These are phyloP conservation scores for Temnopleurus reevesii DNA, from an alignment of 53 echinoderm and acorn worm species.

Conservation along the genomic window DNA sequence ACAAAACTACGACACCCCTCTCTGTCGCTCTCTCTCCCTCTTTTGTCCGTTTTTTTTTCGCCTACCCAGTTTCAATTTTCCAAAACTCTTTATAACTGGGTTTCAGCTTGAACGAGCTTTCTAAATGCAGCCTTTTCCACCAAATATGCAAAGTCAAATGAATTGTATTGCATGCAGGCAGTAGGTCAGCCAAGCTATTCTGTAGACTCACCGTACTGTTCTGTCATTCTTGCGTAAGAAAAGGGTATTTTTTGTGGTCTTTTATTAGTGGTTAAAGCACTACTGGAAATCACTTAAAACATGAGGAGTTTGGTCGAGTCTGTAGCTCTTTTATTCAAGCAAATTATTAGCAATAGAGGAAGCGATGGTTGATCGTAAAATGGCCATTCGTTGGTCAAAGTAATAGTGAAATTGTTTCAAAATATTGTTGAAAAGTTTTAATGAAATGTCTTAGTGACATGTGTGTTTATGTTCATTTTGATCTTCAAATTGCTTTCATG, in stretches of 20 bases:
- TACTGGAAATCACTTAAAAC: slow-evolving; percentile 36
- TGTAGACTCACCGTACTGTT: background rate
- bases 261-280: slow-evolving; percentile 26
- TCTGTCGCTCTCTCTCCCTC: background rate
- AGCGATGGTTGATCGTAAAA: too few relatives aligned
- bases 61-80: slow-evolving; percentile 15
- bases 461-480: too few relatives aligned
- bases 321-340: too few relatives aligned
- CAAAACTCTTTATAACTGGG: slow-evolving; percentile 7
- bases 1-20: too few relatives aligned
- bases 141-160: slow-evolving; percentile 31
- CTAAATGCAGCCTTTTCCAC: slow-evolving; percentile 7
- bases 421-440: too few relatives aligned
- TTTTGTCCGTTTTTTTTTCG: background rate
- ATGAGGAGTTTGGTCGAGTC: too few relatives aligned
- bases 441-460: too few relatives aligned
- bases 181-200: background rate
- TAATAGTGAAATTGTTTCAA: too few relatives aligned
- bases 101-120: background rate
- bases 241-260: background rate
- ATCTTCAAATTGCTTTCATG: too few relatives aligned
- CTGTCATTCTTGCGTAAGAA: background rate
- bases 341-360: too few relatives aligned
- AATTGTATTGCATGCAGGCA: background rate
- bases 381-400: too few relatives aligned